phyloP scores from a whole-genome alignment of 1,140 invertebrate species.

The Eciton burchellii region DNA sequence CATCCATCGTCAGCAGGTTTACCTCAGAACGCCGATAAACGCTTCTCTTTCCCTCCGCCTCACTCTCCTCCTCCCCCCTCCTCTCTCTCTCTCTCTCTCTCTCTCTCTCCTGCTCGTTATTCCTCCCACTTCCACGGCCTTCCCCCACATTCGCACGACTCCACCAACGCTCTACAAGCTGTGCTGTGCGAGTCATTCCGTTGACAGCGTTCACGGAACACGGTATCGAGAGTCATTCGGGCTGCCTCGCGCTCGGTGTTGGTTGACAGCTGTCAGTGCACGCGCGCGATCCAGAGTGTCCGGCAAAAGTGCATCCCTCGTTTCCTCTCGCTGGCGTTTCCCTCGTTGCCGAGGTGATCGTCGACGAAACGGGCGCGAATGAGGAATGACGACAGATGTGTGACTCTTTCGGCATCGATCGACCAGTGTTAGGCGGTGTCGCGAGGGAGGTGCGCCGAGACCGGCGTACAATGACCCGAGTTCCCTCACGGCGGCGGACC shows the following conservation, averaged over 20 bases:
- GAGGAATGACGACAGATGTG: constrained; percentile 60
- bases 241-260: constrained; percentile 6
- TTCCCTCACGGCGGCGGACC: constrained; percentile 10
- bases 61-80: not conserved
- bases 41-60: not conserved
- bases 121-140: constrained; percentile 11
- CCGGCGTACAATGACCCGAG: constrained; percentile 63
- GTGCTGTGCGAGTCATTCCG: constrained; percentile 73
- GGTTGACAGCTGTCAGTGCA: constrained; percentile 65
- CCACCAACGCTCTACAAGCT: constrained; percentile 57
- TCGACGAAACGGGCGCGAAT: not conserved
- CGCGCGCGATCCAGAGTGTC: not conserved
- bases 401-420: constrained; percentile 59
- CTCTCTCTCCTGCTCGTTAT: constrained; percentile 2
- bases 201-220: constrained; percentile 73
- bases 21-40: not conserved
- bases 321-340: not conserved
- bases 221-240: constrained; percentile 15
- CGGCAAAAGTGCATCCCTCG: constrained; percentile 19
- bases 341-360: not conserved
- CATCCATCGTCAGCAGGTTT: not conserved
- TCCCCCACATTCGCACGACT: constrained; percentile 21
- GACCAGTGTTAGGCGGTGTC: constrained; percentile 39
- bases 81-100: constrained; percentile 9
- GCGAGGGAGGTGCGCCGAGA: constrained; percentile 21